phyloP scores from a whole-genome alignment of 1,140 invertebrate species.

The Telenomus remus region DNA sequence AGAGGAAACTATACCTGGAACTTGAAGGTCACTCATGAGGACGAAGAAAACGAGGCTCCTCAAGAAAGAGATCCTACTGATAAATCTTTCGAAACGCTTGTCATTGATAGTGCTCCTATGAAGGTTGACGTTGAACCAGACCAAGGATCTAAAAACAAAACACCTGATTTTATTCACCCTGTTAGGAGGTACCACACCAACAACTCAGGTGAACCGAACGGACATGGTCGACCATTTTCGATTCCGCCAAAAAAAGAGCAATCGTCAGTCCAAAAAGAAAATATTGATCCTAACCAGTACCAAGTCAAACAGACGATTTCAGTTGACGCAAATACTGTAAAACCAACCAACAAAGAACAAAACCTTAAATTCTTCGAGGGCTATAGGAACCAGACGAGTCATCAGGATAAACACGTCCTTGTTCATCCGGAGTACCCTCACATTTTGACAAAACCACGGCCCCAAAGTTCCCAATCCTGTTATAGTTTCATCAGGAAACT shows the following conservation, averaged over 20 bases:
- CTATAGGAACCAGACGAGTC: constrained; percentile 37
- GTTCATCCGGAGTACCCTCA: constrained; percentile 71
- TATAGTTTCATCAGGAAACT: constrained; percentile 61
- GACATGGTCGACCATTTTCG: constrained; percentile 61
- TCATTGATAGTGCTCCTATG: constrained; percentile 65
- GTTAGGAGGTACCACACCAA: constrained; percentile 27
- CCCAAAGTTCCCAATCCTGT: constrained; percentile 65
- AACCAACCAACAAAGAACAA: constrained; percentile 15
- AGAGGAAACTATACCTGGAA: constrained; percentile 38
- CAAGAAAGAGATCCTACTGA: constrained; percentile 38
- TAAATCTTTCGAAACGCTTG: constrained; percentile 58
- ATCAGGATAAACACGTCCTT: constrained; percentile 40
- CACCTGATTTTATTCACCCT: no score
- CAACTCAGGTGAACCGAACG: constrained; percentile 53
- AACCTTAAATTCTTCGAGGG: not conserved
- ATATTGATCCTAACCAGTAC: constrained; percentile 35
- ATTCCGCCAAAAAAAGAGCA: constrained; percentile 4
- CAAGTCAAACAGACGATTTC: constrained; percentile 50
- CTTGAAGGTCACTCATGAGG: constrained; percentile 24
- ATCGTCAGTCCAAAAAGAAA: not conserved
- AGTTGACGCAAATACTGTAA: constrained; percentile 17
- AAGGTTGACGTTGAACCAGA: constrained; percentile 58
- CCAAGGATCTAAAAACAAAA: constrained; percentile 49
- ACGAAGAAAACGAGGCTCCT: constrained; percentile 14
- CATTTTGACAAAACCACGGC: constrained; percentile 68